phyloP scores from a whole-genome alignment of 2,888 invertebrate genomes.

The Idaea dimidiata region DNA sequence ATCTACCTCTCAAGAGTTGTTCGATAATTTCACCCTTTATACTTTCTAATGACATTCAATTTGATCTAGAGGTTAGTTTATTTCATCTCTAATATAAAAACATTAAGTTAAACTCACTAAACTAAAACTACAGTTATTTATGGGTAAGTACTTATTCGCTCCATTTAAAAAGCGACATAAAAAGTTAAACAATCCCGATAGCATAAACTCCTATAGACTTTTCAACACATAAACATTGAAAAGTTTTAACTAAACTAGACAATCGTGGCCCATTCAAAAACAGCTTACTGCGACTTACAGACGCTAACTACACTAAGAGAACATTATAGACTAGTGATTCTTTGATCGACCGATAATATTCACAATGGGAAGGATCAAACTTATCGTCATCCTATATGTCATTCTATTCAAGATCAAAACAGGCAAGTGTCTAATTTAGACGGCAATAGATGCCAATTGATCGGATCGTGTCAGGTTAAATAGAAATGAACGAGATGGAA shows the following conservation, averaged over 20 bases:
- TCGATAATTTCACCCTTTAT: no score
- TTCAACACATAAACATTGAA: slow-evolving; percentile 32
- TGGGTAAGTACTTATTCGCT: not conserved
- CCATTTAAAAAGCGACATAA: slow-evolving; percentile 4
- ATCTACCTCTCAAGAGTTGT: no score
- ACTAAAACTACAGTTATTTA: not conserved
- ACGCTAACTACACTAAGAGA: slow-evolving; percentile 55
- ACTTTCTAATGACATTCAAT: no score
- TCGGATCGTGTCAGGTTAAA: no score
- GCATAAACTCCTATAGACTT: slow-evolving; percentile 15
- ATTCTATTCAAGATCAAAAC: no score
- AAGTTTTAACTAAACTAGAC: slow-evolving; percentile 35
- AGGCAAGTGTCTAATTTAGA: no score
- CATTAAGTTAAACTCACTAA: not conserved
- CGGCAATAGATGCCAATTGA: no score
- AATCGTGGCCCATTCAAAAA: slow-evolving; percentile 35
- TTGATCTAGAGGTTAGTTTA: slow-evolving; percentile 49
- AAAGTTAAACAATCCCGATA: slow-evolving; percentile 5
- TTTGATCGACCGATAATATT: not conserved
- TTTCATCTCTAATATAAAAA: slow-evolving; percentile 35
- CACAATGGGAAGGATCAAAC: no score
- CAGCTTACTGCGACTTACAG: slow-evolving; percentile 45
- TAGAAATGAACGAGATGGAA: no score
- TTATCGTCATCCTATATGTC: no score
- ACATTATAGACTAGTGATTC: slow-evolving; percentile 26